Base-by-base conservation (phyloP, 2,113 vertebrate species). In the Corythornis cristatus region DNA sequence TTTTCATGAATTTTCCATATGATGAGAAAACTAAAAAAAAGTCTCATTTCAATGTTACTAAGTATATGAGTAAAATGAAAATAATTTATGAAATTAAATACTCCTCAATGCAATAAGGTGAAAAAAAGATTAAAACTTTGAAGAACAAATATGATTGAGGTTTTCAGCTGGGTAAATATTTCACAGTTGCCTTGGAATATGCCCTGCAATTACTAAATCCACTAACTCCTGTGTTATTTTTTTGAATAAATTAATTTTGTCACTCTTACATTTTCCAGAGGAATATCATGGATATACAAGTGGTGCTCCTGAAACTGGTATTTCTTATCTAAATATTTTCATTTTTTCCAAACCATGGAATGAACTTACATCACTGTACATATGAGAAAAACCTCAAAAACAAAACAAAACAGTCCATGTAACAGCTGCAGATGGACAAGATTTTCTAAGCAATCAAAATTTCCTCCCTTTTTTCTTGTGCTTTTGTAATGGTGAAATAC, bases 1-100 rank as follows among this genome's bases (percentile, higher is more conserved):
- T 78, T 89, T 93, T 89, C 56, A 92, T 88, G 58, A 28, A 33
- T 90, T 95, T 94, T 96, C 80, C 67, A 28, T 71, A 56, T 28
- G 50, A 65, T 76, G 70, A 88, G 70, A 82, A 94, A 86, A 76
- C 58, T 31, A 61, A 83, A 81, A 35, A 88, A 92, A 89, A 35
- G n/a, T 33, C 33, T 50, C 19, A 46, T 83, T 92, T 66, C 40
- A 70, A 1, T 29, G 50, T 45, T 75, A 78, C 22, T 53, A 48
- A 68, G 26, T 29, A 28, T 78, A 40, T 26, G 45, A 78, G 15
- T 42, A 57, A 76, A 71, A 46, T 8, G 5, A 64, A 93, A 82
- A 73, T 6, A 23, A 13, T 19, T 40, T 45, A 54, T 26, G 16
- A 68, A 93, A 86, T 53, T 28, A 89, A 86, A 90, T 37, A 57